A percentile compares a stretch with the other conserved stretches of the same genome.
Evolutionary conservation across 1,140 invertebrate species (phyloP).

Genomic region (Zaprionus inermis): DNA sequence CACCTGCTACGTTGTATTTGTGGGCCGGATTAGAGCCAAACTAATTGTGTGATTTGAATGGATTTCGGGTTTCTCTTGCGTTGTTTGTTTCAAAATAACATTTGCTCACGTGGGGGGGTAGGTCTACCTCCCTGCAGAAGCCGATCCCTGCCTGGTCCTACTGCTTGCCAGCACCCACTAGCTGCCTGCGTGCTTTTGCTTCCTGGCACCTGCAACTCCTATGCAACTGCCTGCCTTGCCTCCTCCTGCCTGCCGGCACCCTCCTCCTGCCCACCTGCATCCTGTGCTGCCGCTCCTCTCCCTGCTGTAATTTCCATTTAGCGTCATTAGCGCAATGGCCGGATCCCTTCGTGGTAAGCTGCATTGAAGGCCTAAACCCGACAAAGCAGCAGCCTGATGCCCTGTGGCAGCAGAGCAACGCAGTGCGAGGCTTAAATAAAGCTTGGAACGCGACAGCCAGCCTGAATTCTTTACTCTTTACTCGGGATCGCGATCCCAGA

Average conservation of each 20-base stretch:
- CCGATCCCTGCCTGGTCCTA: background rate
- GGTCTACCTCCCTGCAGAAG: background rate
- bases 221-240: background rate
- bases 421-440: slow-evolving; percentile 30
- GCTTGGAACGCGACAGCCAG: slow-evolving; percentile 9
- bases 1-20: slow-evolving; percentile 54
- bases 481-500: background rate
- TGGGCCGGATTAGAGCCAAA: slow-evolving; percentile 76
- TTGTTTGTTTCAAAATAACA: slow-evolving; percentile 78
- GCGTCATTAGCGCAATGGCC: slow-evolving; percentile 43
- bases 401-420: background rate
- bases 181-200: background rate
- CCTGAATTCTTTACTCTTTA: background rate
- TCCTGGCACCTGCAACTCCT: background rate
- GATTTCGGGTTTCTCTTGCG: slow-evolving; percentile 65
- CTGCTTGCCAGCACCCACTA: background rate
- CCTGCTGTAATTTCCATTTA: slow-evolving; percentile 59
- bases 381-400: slow-evolving; percentile 11
- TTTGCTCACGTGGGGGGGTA: slow-evolving; percentile 50
- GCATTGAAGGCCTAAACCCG: slow-evolving; percentile 30
- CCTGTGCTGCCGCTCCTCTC: background rate
- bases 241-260: background rate
- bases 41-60: slow-evolving; percentile 81
- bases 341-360: slow-evolving; percentile 37
- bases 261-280: background rate